A percentile compares a stretch with the other conserved stretches of the same genome.
Evolutionary conservation across 1,140 invertebrate species (phyloP).

Genomic region (Matsumurasca onukii): DNA sequence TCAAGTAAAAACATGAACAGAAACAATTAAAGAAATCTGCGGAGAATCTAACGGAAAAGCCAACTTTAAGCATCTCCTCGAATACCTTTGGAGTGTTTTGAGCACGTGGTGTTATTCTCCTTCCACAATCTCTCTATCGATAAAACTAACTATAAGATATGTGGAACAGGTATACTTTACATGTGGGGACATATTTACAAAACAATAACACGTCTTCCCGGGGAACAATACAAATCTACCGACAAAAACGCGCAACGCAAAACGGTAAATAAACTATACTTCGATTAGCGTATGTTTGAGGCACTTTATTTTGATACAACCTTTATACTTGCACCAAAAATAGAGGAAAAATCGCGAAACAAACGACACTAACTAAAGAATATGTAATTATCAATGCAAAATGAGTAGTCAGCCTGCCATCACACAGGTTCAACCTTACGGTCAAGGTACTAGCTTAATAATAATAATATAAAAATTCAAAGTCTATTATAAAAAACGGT

Average conservation of each 20-base stretch:
- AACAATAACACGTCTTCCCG: no score
- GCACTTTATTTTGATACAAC: constrained; percentile 16
- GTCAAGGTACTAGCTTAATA: constrained; percentile 35
- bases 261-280: constrained; percentile 12
- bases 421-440: background rate
- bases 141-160: no score
- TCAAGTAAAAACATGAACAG: no score
- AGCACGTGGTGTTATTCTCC: background rate
- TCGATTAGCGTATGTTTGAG: constrained; percentile 7
- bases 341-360: constrained; percentile 8
- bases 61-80: background rate
- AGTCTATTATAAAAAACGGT: constrained; percentile 43
- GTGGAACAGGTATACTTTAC: no score
- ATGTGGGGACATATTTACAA: no score
- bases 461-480: constrained; percentile 41
- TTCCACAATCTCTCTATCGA: background rate
- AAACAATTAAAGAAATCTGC: no score
- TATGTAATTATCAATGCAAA: constrained; percentile 13
- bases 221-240: no score
- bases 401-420: background rate
- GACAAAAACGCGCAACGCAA: no score
- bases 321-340: constrained; percentile 14
- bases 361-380: background rate
- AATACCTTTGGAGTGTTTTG: background rate
- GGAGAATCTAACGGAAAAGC: no score